phyloP scores from a whole-genome alignment of 2,797 vertebrate species.

The Dromococcyx pavoninus region DNA sequence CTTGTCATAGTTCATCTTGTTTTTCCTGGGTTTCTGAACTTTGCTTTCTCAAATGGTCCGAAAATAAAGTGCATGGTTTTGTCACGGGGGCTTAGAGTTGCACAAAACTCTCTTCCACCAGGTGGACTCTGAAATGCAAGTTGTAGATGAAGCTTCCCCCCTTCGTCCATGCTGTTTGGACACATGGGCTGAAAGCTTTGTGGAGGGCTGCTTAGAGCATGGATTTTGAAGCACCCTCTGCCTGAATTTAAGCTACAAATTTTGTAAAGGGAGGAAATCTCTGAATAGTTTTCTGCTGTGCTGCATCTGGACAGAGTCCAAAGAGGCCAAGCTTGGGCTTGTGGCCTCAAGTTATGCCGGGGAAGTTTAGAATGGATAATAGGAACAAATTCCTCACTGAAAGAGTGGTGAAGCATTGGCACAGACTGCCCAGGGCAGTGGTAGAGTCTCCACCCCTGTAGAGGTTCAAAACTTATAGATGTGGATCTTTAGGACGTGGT shows the following conservation, averaged over 20 bases:
- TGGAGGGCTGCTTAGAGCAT: not conserved
- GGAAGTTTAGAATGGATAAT: too few relatives aligned
- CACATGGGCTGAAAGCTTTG: not conserved
- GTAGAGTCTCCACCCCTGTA: too few relatives aligned
- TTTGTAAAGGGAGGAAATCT: not conserved
- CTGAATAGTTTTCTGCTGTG: not conserved
- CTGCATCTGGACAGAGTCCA: not conserved
- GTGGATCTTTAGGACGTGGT: too few relatives aligned
- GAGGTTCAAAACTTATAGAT: too few relatives aligned
- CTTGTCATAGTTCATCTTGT: not conserved
- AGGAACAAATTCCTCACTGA: too few relatives aligned
- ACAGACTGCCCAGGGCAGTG: too few relatives aligned
- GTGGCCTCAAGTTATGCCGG: too few relatives aligned
- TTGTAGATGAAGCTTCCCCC: not conserved
- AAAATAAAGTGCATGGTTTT: not conserved
- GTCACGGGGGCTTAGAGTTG: not conserved
- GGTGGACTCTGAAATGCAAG: not conserved
- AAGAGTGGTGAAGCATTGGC: too few relatives aligned
- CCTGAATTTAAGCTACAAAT: not conserved
- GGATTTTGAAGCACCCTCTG: not conserved
- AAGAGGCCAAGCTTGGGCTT: not conserved
- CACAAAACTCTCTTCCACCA: not conserved
- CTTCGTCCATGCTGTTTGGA: rapidly evolving
- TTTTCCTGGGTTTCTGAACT: not conserved
- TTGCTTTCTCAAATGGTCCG: not conserved